Base-by-base conservation (phyloP, 2,797 vertebrate genomes). In the Gallirallus australis region DNA sequence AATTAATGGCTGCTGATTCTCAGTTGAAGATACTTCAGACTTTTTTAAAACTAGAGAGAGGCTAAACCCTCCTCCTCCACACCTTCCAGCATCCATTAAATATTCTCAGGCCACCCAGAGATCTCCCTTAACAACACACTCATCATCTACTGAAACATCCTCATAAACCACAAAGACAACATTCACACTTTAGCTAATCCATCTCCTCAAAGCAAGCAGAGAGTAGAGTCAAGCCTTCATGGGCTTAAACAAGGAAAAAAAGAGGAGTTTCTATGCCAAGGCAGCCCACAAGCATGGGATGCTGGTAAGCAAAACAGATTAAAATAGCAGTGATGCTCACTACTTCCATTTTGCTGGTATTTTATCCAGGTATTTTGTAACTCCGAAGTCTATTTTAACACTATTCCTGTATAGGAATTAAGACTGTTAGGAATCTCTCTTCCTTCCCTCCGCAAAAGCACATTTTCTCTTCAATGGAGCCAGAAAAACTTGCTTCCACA, bases 121-220 rank as follows among this genome's bases (percentile, higher is more conserved):
- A 82, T 68, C 27, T 78, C 75, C 12, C 57, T 30, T 63, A 70
- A 91, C 54, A 89, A 71, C 24, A 31, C 54, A 78, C 53, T 75
- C 48, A 57, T 85, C 53, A 65, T 71, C n/a, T 85, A 68, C 42
- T 33, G 20, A 88, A 89, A 88, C 31, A 59, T 28, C 23, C 50
- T 83, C 40, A 72, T 37, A 83, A 95, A 35, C 42, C 84, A 92
- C 31, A 80, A 83, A 78, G 82, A 78, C 2, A 7, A 88, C 73
- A 95, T 70, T 86, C 47, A 59, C 72, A 66, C 52, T 90, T 77
- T 57, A 82, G 63, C n/a, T 83, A 85, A 95, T 81, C 47, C 45
- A 63, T 15, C 60, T 78, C 37, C 54, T 72, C 57, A 65, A 81
- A 88, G 47, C n/a, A 80, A 84, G 83, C 15, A 50, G 33, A 84